Evolutionary conservation across 2,797 vertebrate genomes (phyloP).

Genomic region (Crocodylus rhombifer): DNA sequence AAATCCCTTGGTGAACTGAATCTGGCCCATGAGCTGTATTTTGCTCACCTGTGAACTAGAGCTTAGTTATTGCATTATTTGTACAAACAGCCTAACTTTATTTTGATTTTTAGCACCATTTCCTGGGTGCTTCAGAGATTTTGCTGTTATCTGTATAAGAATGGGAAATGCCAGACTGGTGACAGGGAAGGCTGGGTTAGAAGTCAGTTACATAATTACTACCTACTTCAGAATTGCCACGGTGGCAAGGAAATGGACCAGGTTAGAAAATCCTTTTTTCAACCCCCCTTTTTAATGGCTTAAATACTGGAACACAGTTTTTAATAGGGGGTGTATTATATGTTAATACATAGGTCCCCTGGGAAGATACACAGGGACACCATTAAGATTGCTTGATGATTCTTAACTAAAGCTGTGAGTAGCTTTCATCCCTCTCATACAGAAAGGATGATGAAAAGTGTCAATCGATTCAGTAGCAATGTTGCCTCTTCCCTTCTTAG

Average conservation of each 20-base stretch:
- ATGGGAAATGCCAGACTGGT: neutral
- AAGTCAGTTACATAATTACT: neutral
- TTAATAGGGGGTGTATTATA: constrained; percentile 62
- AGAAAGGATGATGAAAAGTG: constrained; percentile 51
- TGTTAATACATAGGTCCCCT: constrained; percentile 60
- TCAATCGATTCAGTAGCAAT: constrained; percentile 41
- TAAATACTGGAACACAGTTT: constrained; percentile 46
- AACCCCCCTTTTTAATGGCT: constrained; percentile 10
- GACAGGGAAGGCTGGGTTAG: neutral
- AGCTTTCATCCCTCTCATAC: constrained; percentile 59
- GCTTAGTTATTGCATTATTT: neutral
- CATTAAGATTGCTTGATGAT: constrained; percentile 52
- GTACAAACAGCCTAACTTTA: neutral
- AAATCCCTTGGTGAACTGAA: too few species aligned
- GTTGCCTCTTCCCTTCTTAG: constrained; percentile 44
- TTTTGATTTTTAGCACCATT: neutral
- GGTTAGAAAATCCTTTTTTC: constrained; percentile 31
- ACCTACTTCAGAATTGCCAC: constrained; percentile 42
- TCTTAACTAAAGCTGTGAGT: constrained; percentile 56
- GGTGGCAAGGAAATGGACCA: constrained; percentile 34
- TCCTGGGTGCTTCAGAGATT: neutral
- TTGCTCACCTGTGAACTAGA: neutral
- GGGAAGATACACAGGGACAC: constrained; percentile 35
- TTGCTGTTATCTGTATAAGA: neutral
- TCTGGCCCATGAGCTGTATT: too few species aligned